Conservation (phyloP, 2,113 vertebrate genomes). For the Lichenostomus cassidix region DNA sequence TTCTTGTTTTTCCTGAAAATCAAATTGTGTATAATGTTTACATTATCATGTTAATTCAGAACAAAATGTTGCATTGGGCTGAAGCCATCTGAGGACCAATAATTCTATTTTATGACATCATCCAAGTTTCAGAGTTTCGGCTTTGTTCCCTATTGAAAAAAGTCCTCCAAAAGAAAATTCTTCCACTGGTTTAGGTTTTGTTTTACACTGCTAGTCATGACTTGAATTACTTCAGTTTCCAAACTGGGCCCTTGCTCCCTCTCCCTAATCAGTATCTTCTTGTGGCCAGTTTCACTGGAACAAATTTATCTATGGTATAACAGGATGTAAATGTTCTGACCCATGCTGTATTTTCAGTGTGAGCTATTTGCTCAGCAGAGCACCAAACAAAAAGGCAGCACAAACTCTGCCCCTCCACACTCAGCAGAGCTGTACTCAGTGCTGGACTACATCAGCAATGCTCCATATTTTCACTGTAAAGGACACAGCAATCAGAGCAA, state of each 20-base stretch:
- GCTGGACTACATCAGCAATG: not conserved
- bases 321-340: not conserved
- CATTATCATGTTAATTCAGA: not conserved
- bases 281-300: not conserved
- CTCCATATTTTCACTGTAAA: not conserved
- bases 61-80: not conserved
- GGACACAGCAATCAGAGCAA: not conserved
- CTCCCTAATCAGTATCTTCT: not conserved
- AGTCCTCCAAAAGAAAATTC: not conserved
- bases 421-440: not conserved
- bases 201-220: not conserved
- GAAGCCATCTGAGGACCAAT: not conserved
- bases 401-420: accelerated
- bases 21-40: not conserved
- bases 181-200: not conserved
- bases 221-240: not conserved
- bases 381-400: not conserved
- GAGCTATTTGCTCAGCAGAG: not conserved
- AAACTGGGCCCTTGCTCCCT: not conserved
- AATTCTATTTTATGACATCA: not conserved
- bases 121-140: not conserved
- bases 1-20: not conserved
- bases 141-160: not conserved
- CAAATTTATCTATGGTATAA: not conserved
- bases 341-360: not conserved